Conservation (phyloP, 2,113 vertebrate genomes). For the Heterotilapia buettikoferi region DNA sequence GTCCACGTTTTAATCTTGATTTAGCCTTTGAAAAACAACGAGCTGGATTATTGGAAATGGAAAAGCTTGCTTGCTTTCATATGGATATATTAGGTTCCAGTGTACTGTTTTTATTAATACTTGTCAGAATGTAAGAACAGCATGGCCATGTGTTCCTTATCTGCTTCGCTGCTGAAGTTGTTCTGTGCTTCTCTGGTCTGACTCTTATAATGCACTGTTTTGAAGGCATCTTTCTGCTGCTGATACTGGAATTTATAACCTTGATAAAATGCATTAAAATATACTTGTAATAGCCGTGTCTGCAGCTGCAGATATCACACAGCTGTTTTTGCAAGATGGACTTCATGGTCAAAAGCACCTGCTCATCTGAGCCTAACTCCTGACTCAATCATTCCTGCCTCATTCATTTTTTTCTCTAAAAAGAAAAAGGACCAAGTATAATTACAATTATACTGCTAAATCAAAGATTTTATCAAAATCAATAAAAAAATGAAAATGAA, state of each 20-base stretch:
- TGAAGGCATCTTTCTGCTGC: not conserved
- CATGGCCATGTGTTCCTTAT: not conserved
- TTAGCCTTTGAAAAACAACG: not conserved
- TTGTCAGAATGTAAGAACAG: not conserved
- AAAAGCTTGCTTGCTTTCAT: not conserved
- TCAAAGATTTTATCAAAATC: not conserved
- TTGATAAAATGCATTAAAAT: not conserved
- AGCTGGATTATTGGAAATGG: not conserved
- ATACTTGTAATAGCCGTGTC: not conserved
- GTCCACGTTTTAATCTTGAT: not conserved
- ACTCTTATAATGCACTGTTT: not conserved
- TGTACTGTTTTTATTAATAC: not conserved
- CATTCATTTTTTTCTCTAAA: not conserved
- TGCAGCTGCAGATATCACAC: not conserved
- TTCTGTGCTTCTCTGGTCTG: not conserved
- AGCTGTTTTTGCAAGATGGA: not conserved
- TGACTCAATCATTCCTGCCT: not conserved
- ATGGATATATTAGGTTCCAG: not conserved
- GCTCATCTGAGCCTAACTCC: not conserved
- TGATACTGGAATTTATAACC: not conserved
- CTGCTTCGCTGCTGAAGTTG: not conserved
- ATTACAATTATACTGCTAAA: not conserved
- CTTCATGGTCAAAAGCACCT: not conserved
- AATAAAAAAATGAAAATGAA: not conserved
- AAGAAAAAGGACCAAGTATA: not conserved